A percentile compares a stretch with the other conserved stretches of the same genome.
These are phyloP conservation scores for Dicaeum eximium DNA, from an alignment of 2,113 vertebrate genomes.

Conservation along the genomic window DNA sequence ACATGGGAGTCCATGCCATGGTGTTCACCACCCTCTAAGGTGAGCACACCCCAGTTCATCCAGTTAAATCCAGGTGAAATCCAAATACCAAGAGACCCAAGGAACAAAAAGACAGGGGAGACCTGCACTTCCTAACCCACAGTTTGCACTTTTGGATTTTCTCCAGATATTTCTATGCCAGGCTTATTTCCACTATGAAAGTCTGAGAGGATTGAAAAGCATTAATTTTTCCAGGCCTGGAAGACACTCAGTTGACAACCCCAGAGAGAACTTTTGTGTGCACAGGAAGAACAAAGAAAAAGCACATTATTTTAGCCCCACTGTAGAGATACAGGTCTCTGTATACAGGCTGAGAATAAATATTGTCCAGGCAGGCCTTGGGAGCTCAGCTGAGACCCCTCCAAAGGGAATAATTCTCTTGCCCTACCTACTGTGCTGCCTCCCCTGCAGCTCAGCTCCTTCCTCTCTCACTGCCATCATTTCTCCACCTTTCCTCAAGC, in stretches of 20 bases:
- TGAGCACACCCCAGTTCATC: rapidly evolving
- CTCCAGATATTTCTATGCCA: neutral
- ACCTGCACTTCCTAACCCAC: neutral
- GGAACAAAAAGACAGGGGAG: neutral
- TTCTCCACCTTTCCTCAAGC: neutral
- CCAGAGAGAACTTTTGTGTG: neutral
- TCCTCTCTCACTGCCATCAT: neutral
- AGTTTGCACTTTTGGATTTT: neutral
- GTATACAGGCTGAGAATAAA: neutral
- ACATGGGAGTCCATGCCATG: neutral
- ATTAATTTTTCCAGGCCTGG: neutral
- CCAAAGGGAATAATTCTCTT: neutral
- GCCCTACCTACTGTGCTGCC: neutral
- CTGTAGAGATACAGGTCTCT: neutral
- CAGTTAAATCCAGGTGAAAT: neutral
- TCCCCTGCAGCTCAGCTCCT: neutral
- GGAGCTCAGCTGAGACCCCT: neutral
- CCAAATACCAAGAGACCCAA: neutral
- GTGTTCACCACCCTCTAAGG: neutral
- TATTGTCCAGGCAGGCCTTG: neutral
- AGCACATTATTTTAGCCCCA: neutral
- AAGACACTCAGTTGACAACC: neutral
- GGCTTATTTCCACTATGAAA: neutral
- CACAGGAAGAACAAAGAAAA: neutral
- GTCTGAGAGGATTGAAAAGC: neutral